These are phyloP conservation scores for Drosophila ercepeae DNA, from an alignment of 1,140 invertebrate species.

Conservation along the genomic window DNA sequence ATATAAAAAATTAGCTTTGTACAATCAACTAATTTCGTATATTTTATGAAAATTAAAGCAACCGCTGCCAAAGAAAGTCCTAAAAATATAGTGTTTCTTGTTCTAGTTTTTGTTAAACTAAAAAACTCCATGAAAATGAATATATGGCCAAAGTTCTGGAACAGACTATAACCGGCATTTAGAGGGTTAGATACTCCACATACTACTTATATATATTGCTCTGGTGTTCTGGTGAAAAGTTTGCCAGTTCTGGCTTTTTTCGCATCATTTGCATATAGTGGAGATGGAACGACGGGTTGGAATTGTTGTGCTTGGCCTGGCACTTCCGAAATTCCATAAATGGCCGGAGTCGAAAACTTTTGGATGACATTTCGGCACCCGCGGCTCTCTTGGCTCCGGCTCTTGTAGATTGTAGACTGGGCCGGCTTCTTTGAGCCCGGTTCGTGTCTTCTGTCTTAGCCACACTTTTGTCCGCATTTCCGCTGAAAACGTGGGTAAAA, in stretches of 20 bases:
- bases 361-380: conserved; percentile 39
- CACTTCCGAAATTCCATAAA: conserved; percentile 70
- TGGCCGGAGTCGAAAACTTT: conserved; percentile 70
- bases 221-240: conserved; percentile 2
- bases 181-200: conserved; percentile 9
- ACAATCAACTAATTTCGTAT: no score
- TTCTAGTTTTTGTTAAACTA: background rate
- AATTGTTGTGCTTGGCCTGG: conserved; percentile 18
- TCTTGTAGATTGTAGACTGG: conserved; percentile 23
- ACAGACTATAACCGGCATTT: background rate
- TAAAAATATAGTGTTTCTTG: background rate
- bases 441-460: conserved; percentile 35
- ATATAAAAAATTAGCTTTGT: no score
- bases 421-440: conserved; percentile 13
- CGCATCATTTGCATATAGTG: conserved; percentile 39
- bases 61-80: background rate
- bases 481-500: conserved; percentile 61
- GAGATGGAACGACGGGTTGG: background rate
- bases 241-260: conserved; percentile 26
- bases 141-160: background rate
- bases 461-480: conserved; percentile 71
- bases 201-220: conserved; percentile 7
- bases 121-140: background rate
- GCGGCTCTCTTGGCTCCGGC: background rate
- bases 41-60: no score